Evolutionary conservation across 92 coral and sea anemone genomes (phyloP).

Genomic region (Pocillopora meandrina): DNA sequence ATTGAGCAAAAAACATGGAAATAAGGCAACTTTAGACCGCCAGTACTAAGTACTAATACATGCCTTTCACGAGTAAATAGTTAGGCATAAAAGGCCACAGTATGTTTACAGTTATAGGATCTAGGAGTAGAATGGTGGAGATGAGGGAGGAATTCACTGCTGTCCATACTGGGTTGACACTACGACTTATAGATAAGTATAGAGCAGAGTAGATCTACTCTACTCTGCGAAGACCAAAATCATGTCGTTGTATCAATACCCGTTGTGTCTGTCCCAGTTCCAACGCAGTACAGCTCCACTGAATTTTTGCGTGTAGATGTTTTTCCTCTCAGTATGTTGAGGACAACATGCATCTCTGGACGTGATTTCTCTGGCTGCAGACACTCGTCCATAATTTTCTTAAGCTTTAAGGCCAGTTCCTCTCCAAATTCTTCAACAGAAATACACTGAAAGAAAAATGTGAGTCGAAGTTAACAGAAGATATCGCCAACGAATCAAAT

Average conservation of each 20-base stretch:
- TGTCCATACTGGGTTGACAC: too few relatives aligned
- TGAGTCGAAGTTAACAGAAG: background rate
- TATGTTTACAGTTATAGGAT: too few relatives aligned
- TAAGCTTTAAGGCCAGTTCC: constrained; percentile 54
- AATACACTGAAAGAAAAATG: constrained; percentile 17
- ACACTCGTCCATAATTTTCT: constrained; percentile 48
- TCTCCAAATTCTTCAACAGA: constrained; percentile 55
- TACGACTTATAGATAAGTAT: too few relatives aligned
- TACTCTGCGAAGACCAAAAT: background rate
- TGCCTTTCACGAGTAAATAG: too few relatives aligned
- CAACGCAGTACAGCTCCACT: constrained; percentile 66
- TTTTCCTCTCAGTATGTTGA: constrained; percentile 30
- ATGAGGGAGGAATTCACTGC: too few relatives aligned
- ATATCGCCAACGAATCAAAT: background rate
- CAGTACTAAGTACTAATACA: too few relatives aligned
- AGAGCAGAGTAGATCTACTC: background rate
- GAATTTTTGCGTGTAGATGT: constrained; percentile 32
- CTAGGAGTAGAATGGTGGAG: too few relatives aligned
- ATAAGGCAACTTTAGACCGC: too few relatives aligned
- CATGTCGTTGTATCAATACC: constrained; percentile 16
- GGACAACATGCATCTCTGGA: constrained; percentile 47
- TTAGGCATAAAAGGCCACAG: too few relatives aligned
- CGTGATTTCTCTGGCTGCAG: constrained; percentile 54
- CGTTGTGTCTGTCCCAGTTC: constrained; percentile 67
- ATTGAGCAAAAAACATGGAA: too few relatives aligned